These are phyloP conservation scores for Spea bombifrons DNA, from an alignment of 2,113 vertebrate species.

Conservation along the genomic window DNA sequence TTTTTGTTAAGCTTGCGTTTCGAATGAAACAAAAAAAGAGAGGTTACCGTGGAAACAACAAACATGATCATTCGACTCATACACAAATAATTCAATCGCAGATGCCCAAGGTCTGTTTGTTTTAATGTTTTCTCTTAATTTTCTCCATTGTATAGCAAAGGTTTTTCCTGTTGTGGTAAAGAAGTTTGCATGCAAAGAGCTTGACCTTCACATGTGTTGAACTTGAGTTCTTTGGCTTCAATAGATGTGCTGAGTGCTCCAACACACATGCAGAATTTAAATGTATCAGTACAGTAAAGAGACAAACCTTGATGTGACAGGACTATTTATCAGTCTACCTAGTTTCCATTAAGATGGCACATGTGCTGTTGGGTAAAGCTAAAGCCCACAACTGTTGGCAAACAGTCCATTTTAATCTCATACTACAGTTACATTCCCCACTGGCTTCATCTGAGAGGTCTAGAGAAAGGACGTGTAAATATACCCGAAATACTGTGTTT, in stretches of 20 bases:
- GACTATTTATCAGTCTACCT: conserved; percentile 1
- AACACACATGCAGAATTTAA: conserved; percentile 12
- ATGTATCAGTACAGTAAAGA: background rate
- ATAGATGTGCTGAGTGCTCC: background rate
- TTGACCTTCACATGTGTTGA: background rate
- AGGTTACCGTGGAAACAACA: conserved; percentile 44
- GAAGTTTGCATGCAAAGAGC: background rate
- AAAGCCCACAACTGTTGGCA: conserved; percentile 5
- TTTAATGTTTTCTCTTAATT: conserved; percentile 25
- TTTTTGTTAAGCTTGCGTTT: conserved; percentile 36
- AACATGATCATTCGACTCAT: conserved; percentile 39
- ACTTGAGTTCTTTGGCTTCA: background rate
- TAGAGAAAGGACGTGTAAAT: no score
- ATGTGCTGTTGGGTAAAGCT: background rate
- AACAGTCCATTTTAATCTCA: background rate
- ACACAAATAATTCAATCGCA: conserved; percentile 43
- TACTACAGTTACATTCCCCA: background rate
- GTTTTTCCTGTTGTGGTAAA: background rate
- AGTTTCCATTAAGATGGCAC: conserved; percentile 6
- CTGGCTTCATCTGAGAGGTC: background rate
- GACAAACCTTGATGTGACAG: conserved; percentile 16
- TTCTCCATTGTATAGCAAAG: conserved; percentile 13
- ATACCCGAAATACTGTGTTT: no score
- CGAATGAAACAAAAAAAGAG: conserved; percentile 9
- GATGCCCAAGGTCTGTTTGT: conserved; percentile 21